Evolutionary conservation across 2,113 vertebrate species (phyloP), one percentile per base, ranked within the genome.

Genomic region (Heterochromis multidens): DNA sequence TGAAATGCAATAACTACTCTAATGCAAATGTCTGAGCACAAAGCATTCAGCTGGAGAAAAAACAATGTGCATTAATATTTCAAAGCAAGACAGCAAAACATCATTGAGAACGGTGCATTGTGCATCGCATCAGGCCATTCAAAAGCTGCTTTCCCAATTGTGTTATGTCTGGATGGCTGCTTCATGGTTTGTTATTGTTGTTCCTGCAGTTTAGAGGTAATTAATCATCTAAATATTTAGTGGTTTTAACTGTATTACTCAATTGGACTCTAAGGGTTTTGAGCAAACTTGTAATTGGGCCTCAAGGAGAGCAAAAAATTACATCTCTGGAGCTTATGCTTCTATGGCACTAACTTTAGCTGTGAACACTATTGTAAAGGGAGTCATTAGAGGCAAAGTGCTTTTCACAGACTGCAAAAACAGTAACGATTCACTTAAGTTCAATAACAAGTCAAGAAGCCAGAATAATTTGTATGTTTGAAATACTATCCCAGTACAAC

Each of bases 141-240:
- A 62, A 60, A 80, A 43, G 59, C 60, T 17, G 6, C 2, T 46
- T 83, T 56, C 63, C 77, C 77, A 81, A 85, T 77, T 63, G 74
- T 58, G 62, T 81, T 88, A 27, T 74, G 86, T 90, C 77, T 80
- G 76, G 60, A 79, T 59, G 65, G 61, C 62, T 57, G 59, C 35
- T 31, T 40, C n/a, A 37, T 6, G 52, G 27, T 81, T 85, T 83
- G 74, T 87, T 82, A 7, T 72, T 72, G 40, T 72, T 72, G 80
- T 82, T 80, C 21, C 70, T 80, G 84, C 79, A 85, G 80, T 88
- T 91, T 88, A 91, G 80, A 60, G 33, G 82, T 86, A 90, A 93
- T 93, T 91, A 90, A 91, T 94, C 88, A 90, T 88, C 29, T 83
- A 67, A 87, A 90, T 92, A 91, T 85, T 49, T 31, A 49, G 29